Evolutionary conservation across 2,113 vertebrate genomes (phyloP).

Genomic region (Ochotona princeps): DNA sequence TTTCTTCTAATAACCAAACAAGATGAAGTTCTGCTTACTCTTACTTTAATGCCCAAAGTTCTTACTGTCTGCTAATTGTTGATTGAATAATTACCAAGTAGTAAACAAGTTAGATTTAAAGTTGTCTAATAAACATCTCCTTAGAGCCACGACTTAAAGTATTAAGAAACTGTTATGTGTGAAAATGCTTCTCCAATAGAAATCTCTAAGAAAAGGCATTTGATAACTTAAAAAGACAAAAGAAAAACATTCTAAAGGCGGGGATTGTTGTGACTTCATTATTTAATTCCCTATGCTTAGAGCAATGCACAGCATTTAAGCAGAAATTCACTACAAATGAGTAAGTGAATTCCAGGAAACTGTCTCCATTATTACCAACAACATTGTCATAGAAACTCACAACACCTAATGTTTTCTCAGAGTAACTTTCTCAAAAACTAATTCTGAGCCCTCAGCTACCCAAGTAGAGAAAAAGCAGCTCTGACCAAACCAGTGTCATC

Average conservation of each 20-base stretch:
- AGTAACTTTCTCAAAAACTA: not conserved
- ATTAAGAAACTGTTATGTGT: slow-evolving; percentile 46
- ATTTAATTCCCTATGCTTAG: not conserved
- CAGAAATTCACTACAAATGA: not conserved
- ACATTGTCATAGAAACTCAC: not conserved
- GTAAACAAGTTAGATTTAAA: slow-evolving; percentile 73
- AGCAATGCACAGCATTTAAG: not conserved
- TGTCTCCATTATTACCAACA: not conserved
- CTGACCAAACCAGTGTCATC: not conserved
- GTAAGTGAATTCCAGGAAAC: not conserved
- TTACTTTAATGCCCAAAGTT: slow-evolving; percentile 61
- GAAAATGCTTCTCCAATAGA: slow-evolving; percentile 21
- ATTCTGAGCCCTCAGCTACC: not conserved
- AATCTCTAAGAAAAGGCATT: slow-evolving; percentile 48
- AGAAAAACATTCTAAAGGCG: not conserved
- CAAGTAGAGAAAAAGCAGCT: not conserved
- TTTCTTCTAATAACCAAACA: slow-evolving; percentile 49
- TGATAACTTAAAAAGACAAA: not conserved
- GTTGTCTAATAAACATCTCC: slow-evolving; percentile 59
- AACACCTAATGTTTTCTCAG: not conserved
- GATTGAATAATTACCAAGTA: slow-evolving; percentile 61
- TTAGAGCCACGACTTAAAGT: slow-evolving; percentile 55
- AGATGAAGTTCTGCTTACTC: slow-evolving; percentile 57
- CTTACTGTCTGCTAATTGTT: slow-evolving; percentile 23
- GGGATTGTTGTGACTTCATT: not conserved